Base-by-base conservation (phyloP, 1,140 invertebrate genomes). In the Caenorhabditis briggsae region DNA sequence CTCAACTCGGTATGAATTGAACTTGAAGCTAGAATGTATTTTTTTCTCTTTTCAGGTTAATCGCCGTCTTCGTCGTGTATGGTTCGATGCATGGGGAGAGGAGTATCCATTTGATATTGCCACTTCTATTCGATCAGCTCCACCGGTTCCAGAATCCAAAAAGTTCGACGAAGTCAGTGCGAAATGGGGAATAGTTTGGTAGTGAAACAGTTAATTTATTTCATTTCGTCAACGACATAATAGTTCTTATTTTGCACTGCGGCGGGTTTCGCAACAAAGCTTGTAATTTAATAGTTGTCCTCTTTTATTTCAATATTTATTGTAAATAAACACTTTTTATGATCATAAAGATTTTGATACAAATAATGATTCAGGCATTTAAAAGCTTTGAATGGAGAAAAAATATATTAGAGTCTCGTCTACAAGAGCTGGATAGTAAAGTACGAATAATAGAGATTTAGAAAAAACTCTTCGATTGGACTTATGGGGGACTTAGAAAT, bases 141-240 rank as follows among this genome's bases (percentile, higher is more conserved):
- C 14, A 23, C 20, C 18, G 5, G n/a, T 78, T 23, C 46, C 70
- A 5, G 70, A 78, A 50, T 46, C 43, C 5, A 78, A 78, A n/a
- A 78, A 50, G n/a, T 53, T 78, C n/a, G 70, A 78, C 48, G 70
- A 78, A 50, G 41, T 78, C 46, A 78, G 70, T 23, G 70, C 70
- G 9, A 78, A 78, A n/a, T 78, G 70, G 70, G 70, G 70, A 53
- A 78, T 78, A 46, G 70, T 78, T n/a, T 78, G 70, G 70, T 78
- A 78, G 46, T 5, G 14, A 18, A 46, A n/a, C 16, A 18, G n/a
- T 43, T 25, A 11, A 11, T 61, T 25, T 25, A 11, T 5, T 20
- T 58, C 56, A 20, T 58, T 20, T 58, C 8, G 43, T 70, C 43
- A 43, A 41, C 41, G 23, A 43, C 64, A 70, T 70, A 70, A 70